Percentiles rank a stretch among this genome's conserved stretches.
These are phyloP conservation scores for Chromobotia macracanthus DNA, from an alignment of 2,797 vertebrate species.

Conservation along the genomic window DNA sequence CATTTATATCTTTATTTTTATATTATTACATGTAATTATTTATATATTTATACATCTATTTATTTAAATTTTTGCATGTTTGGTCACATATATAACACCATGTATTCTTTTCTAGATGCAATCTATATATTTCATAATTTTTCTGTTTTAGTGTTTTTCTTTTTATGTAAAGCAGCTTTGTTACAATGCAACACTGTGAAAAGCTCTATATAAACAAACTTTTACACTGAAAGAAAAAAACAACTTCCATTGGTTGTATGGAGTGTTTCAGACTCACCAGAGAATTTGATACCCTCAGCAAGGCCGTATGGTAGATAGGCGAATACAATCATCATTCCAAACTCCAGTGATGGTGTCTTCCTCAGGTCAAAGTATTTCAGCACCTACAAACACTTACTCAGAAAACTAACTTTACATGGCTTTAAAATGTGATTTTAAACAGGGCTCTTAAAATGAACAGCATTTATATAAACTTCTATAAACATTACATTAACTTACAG, in stretches of 20 bases:
- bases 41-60: too few species aligned
- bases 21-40: too few species aligned
- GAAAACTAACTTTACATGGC: conserved; percentile 45
- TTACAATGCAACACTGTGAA: too few species aligned
- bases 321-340: conserved; percentile 99
- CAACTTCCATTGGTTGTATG: neutral
- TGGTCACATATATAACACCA: too few species aligned
- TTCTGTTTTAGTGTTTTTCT: neutral
- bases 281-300: conserved; percentile 94
- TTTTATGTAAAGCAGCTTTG: too few species aligned
- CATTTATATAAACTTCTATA: neutral
- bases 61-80: too few species aligned
- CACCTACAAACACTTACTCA: conserved; percentile 69
- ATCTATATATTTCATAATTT: too few species aligned
- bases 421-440: neutral
- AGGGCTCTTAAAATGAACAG: neutral
- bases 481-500: too few species aligned
- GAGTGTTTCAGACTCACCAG: conserved; percentile 77
- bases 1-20: too few species aligned
- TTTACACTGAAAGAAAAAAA: too few species aligned
- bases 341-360: conserved; percentile 96
- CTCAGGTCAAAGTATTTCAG: conserved; percentile 96
- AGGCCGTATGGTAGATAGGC: conserved; percentile 97
- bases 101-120: too few species aligned
- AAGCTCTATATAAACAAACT: too few species aligned